Evolutionary conservation across 2,797 vertebrate species (phyloP), one percentile per base, ranked within the genome.

Genomic region (Pterois miles): DNA sequence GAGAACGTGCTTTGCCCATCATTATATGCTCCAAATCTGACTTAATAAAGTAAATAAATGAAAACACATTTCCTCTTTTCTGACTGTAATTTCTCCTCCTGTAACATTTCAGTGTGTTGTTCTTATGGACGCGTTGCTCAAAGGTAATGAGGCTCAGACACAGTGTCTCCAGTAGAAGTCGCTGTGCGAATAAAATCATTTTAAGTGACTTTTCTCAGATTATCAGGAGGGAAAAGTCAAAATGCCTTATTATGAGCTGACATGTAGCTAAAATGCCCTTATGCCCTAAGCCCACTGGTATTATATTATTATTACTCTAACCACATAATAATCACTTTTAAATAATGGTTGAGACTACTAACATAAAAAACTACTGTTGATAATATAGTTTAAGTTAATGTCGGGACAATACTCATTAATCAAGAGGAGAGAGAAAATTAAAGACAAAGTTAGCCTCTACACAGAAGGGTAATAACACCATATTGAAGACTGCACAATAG

Each of bases 121-220:
- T 36, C 16, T 11, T 6, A 6, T 9, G 10, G 53, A 25, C 9
- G 3, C 16, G 36, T 48, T 52, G 23, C 1, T 59, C n/a, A n/a
- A n/a, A n/a, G 2, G 2, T 20, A 57, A 31, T n/a, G 12, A 52
- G 40, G 18, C 27, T 14, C 31, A 36, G 40, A 53, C 18, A 14
- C 6, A n/a, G 1, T 27, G 9, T 52, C 34, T 71, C 74, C 65
- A 60, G 83, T 13, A 69, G 69, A 18, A 22, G 68, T 59, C 62
- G 40, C 80, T 77, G 63, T 71, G 10, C 20, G 4, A 65, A 69
- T 48, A 20, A 27, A 12, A n/a, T 23, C 2, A 8, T 58, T 11
- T 20, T 36, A 65, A 10, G 23, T 23, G 9, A 54, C 1, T 10
- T 2, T 23, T 14, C 40, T 31, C 12, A 22, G 29, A 12, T 12